Percentiles rank a stretch among this genome's conserved stretches.
These are phyloP conservation scores for Taeniopygia guttata DNA, from an alignment of 2,797 vertebrate species.

Conservation along the genomic window DNA sequence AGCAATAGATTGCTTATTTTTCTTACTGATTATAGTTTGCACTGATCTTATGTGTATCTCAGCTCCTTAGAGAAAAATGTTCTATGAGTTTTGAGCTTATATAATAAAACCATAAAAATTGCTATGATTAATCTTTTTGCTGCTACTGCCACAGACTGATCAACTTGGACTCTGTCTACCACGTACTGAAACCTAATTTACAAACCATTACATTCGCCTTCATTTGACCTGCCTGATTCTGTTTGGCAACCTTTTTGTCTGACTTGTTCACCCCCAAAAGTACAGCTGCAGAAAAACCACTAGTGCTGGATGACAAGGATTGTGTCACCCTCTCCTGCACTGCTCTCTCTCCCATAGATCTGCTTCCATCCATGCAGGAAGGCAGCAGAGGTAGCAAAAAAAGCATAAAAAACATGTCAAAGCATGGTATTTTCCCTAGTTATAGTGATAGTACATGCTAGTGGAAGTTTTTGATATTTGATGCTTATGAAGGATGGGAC, in stretches of 20 bases:
- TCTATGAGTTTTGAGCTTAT: background rate
- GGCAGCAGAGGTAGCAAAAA: background rate
- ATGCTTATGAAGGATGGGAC: background rate
- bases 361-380: background rate
- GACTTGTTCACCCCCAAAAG: background rate
- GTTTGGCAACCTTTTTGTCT: background rate
- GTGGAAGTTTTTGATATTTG: background rate
- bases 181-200: background rate
- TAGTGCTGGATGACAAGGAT: background rate
- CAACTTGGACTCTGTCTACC: background rate
- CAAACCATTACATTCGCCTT: background rate
- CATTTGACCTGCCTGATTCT: background rate
- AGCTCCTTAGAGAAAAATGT: background rate
- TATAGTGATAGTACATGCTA: background rate
- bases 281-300: background rate
- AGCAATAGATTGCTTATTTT: background rate
- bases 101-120: background rate
- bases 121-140: background rate
- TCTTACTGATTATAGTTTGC: background rate
- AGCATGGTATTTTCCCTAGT: background rate
- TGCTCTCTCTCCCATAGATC: accelerated
- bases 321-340: background rate
- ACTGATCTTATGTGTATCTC: background rate
- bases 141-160: background rate
- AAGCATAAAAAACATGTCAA: background rate